Evolutionary conservation across 2,888 invertebrate species (phyloP).

Genomic region (Macrophya annulata): DNA sequence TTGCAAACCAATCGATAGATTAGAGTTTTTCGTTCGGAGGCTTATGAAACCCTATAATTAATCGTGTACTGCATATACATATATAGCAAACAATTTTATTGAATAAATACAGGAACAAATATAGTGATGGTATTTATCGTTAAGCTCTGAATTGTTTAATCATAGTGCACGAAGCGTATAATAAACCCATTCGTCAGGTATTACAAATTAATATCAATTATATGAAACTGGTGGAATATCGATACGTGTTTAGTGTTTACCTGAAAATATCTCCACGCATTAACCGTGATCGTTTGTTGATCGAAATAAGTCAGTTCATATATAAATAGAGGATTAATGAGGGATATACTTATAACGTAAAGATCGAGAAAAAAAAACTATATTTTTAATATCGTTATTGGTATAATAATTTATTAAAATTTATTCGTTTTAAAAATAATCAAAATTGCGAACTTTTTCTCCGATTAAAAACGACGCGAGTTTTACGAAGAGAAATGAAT

Average conservation of each 20-base stretch:
- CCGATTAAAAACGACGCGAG: background rate
- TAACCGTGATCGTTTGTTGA: background rate
- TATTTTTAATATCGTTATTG: background rate
- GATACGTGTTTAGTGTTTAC: background rate
- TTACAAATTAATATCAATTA: conserved; percentile 49
- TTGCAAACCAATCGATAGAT: background rate
- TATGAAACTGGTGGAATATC: background rate
- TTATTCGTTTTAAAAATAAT: background rate
- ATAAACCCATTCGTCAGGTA: conserved; percentile 43
- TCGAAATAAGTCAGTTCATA: conserved; percentile 18
- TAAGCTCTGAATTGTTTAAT: conserved; percentile 47
- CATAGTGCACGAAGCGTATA: conserved; percentile 40
- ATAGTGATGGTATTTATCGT: conserved; percentile 41
- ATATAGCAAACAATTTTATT: background rate
- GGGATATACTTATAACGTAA: background rate
- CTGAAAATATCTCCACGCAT: conserved; percentile 18
- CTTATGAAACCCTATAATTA: background rate
- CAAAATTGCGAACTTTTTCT: background rate
- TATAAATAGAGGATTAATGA: background rate
- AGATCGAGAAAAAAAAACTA: too few relatives aligned
- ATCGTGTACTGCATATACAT: background rate
- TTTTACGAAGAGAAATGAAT: too few relatives aligned
- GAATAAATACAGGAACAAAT: conserved; percentile 13
- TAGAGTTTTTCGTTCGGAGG: background rate
- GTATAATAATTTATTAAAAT: background rate